Evolutionary conservation across 2,888 invertebrate species (phyloP).

Genomic region (Priapulus caudatus): DNA sequence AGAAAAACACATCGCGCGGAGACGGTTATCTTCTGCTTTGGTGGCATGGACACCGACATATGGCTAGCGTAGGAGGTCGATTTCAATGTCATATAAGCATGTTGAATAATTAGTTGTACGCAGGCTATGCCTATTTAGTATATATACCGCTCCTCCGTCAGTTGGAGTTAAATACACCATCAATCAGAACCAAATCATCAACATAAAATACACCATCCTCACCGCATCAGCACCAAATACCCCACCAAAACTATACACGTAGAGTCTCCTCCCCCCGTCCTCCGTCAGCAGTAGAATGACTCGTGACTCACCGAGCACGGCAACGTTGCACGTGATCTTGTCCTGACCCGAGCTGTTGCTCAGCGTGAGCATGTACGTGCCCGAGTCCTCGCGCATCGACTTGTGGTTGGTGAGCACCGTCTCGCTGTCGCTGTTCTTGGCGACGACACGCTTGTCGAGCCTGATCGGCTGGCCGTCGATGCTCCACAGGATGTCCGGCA

Average conservation of each 20-base stretch:
- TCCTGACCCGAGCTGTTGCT: constrained; percentile 77
- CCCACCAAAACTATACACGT: too few relatives aligned
- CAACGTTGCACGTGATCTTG: constrained; percentile 66
- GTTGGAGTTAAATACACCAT: too few relatives aligned
- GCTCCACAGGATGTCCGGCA: constrained; percentile 87
- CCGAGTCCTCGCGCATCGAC: constrained; percentile 71
- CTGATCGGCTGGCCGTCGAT: constrained; percentile 70
- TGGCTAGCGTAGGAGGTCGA: constrained; percentile 57
- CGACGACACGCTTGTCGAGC: constrained; percentile 58
- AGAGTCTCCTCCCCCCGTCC: too few relatives aligned
- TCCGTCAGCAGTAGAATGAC: too few relatives aligned
- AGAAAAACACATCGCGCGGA: constrained; percentile 15
- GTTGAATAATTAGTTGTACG: constrained; percentile 4
- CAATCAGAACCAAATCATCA: too few relatives aligned
- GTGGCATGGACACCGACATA: constrained; percentile 74
- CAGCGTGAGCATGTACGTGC: constrained; percentile 67
- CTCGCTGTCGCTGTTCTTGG: constrained; percentile 68
- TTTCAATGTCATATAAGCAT: background rate
- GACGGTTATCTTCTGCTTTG: too few relatives aligned
- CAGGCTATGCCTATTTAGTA: too few relatives aligned
- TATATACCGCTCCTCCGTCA: too few relatives aligned
- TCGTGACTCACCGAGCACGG: constrained; percentile 57
- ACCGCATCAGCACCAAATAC: too few relatives aligned
- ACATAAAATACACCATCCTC: too few relatives aligned
- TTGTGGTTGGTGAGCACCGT: constrained; percentile 70